phyloP scores from a whole-genome alignment of 2,113 vertebrate genomes.

The Cervus canadensis region DNA sequence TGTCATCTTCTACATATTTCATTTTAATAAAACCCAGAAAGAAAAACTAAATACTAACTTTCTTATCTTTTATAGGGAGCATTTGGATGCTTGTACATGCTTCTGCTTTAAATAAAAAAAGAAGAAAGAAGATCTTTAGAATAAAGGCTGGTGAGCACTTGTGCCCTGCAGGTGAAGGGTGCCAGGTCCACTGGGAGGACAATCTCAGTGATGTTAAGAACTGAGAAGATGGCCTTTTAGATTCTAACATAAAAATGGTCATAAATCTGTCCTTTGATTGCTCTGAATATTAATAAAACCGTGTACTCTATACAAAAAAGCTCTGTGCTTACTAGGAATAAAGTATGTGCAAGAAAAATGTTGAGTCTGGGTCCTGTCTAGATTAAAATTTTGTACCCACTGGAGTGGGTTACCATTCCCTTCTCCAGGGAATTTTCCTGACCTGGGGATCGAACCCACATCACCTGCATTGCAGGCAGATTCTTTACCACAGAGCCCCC shows the following conservation, averaged over 20 bases:
- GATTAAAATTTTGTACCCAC: background rate
- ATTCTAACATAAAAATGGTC: background rate
- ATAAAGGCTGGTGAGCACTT: background rate
- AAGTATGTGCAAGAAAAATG: background rate
- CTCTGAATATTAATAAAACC: background rate
- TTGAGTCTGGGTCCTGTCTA: background rate
- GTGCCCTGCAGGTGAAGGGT: rapidly evolving
- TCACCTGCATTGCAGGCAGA: background rate
- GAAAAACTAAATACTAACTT: background rate
- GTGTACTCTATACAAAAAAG: background rate
- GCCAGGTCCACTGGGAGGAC: background rate
- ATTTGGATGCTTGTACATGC: background rate
- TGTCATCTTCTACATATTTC: background rate
- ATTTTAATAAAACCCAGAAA: background rate
- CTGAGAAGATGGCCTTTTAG: background rate
- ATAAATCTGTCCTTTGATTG: background rate
- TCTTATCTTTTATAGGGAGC: background rate
- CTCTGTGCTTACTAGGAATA: background rate
- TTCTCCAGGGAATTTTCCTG: background rate
- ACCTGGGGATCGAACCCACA: background rate
- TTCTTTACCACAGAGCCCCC: background rate
- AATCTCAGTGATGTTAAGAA: background rate
- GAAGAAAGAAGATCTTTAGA: background rate
- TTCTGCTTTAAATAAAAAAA: background rate
- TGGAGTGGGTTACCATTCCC: background rate